Evolutionary conservation across 2,888 invertebrate species (phyloP).

Genomic region (Dasypolia templi): DNA sequence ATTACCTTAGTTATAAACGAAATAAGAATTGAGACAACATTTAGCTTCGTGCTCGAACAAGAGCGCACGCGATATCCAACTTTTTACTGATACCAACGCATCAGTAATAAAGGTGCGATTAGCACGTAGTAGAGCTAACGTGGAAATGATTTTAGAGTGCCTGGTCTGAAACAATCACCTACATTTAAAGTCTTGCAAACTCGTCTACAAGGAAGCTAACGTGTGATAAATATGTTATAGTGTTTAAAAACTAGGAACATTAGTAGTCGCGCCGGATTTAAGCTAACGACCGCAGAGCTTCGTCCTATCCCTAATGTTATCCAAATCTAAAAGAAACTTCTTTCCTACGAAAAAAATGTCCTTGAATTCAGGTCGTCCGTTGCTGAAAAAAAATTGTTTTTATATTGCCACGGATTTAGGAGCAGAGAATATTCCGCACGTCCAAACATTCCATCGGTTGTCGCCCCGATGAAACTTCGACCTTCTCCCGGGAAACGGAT

Average conservation of each 20-base stretch:
- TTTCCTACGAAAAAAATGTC: conserved; percentile 29
- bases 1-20: no score
- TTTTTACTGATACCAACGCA: no score
- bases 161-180: neutral
- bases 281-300: conserved; percentile 52
- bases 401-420: conserved; percentile 44
- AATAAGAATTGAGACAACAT: no score
- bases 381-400: conserved; percentile 58
- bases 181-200: neutral
- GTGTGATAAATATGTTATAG: conserved; percentile 30
- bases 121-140: no score
- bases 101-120: no score
- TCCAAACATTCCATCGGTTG: conserved; percentile 53
- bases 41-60: no score
- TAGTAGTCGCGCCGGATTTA: conserved; percentile 40
- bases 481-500: conserved; percentile 45
- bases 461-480: conserved; percentile 50
- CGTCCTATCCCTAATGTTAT: conserved; percentile 44
- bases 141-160: no score
- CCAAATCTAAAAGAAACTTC: conserved; percentile 57
- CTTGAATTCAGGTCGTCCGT: conserved; percentile 50
- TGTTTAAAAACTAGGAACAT: conserved; percentile 33
- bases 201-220: neutral
- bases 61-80: no score
- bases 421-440: conserved; percentile 46